These are phyloP conservation scores for Takifugu flavidus DNA, from an alignment of 2,113 vertebrate genomes.

Conservation along the genomic window DNA sequence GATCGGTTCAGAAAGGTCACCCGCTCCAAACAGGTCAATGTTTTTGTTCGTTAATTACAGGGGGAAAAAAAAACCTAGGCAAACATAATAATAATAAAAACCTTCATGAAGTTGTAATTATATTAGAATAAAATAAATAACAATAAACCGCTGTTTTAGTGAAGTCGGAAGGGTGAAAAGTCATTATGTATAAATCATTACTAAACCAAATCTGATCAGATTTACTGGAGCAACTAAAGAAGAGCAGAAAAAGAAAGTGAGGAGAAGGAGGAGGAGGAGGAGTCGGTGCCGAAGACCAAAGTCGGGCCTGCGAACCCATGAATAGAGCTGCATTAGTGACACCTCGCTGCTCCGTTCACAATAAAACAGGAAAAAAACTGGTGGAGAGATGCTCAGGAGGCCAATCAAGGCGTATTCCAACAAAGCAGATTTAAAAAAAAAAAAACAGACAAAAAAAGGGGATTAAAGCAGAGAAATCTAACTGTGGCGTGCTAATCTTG, in stretches of 20 bases:
- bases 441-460: not conserved
- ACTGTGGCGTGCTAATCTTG: not conserved
- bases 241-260: not conserved
- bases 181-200: not conserved
- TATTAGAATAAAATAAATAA: too few species aligned
- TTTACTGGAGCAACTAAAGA: constrained; percentile 23
- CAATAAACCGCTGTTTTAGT: too few species aligned
- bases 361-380: not conserved
- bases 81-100: not conserved
- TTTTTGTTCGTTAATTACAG: not conserved
- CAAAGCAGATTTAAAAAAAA: not conserved
- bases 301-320: constrained; percentile 17
- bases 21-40: not conserved
- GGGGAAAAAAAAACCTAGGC: not conserved
- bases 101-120: not conserved
- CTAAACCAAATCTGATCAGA: too few species aligned
- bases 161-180: too few species aligned
- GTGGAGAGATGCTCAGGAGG: not conserved
- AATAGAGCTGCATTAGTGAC: constrained; percentile 50
- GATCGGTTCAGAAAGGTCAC: not conserved
- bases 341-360: constrained; percentile 38
- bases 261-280: not conserved
- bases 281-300: constrained; percentile 2
- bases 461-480: not conserved
- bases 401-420: not conserved